Evolutionary conservation across 2,888 invertebrate genomes (phyloP).

Genomic region (Dicranocentrus wangi): DNA sequence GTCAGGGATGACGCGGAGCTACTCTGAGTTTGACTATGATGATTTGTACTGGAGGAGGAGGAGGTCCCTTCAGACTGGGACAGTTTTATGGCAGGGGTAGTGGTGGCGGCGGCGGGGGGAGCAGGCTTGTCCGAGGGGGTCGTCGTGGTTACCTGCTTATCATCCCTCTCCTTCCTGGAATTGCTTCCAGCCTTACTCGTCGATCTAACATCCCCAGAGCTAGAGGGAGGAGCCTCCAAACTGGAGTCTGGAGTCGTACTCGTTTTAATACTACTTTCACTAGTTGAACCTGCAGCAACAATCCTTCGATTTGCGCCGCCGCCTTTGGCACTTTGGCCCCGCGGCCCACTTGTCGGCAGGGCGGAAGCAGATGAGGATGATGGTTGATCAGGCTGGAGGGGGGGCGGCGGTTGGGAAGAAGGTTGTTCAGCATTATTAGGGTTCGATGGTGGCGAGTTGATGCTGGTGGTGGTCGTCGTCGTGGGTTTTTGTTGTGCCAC

Average conservation of each 20-base stretch:
- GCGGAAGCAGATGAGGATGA: no score
- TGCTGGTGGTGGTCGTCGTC: no score
- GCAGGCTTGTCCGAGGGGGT: no score
- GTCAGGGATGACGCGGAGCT: not conserved
- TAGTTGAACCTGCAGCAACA: conserved; percentile 47
- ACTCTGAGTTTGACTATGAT: not conserved
- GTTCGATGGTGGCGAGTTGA: no score
- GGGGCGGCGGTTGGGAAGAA: no score
- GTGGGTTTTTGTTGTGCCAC: no score
- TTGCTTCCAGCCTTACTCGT: not conserved
- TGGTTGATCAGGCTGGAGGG: no score
- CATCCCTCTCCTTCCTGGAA: not conserved
- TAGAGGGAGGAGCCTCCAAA: conserved; percentile 40
- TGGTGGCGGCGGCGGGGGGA: not conserved
- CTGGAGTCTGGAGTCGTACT: conserved; percentile 55
- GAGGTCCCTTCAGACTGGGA: no score
- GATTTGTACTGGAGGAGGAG: not conserved
- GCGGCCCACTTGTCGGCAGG: not conserved
- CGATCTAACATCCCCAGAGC: conserved; percentile 12
- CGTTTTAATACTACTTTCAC: conserved; percentile 61
- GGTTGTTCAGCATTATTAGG: no score
- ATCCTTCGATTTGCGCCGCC: conserved; percentile 34
- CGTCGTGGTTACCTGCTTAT: no score
- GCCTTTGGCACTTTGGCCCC: conserved; percentile 58
- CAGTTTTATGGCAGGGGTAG: not conserved